Evolutionary conservation across 1,140 invertebrate genomes (phyloP).

Genomic region (Lucilia cuprina): DNA sequence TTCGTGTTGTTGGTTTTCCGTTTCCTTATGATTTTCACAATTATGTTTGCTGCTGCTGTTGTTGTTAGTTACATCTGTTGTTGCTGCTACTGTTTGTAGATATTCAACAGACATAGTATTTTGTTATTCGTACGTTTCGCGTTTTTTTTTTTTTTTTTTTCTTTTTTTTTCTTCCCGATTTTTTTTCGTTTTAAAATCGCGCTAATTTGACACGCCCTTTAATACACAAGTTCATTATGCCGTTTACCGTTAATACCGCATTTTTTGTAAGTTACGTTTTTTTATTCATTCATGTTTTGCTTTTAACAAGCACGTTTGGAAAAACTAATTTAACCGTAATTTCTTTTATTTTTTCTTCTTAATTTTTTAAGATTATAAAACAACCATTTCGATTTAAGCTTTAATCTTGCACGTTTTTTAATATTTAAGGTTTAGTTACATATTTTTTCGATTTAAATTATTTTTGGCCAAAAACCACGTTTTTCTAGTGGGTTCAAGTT

Average conservation of each 20-base stretch:
- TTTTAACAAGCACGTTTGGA: background rate
- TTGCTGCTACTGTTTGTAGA: background rate
- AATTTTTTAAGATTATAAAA: background rate
- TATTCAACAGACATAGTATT: constrained; percentile 33
- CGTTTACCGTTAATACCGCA: background rate
- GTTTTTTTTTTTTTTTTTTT: background rate
- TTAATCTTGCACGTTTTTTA: no score
- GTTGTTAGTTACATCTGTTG: constrained; percentile 16
- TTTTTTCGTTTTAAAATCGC: background rate
- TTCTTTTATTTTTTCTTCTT: background rate
- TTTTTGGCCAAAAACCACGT: background rate
- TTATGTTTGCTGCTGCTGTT: background rate
- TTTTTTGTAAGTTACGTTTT: background rate
- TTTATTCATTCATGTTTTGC: background rate
- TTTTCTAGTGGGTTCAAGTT: background rate
- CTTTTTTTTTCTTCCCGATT: background rate
- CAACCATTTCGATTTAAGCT: no score
- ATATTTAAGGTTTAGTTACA: no score
- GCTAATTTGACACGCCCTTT: constrained; percentile 27
- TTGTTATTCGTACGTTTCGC: background rate
- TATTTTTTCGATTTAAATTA: background rate
- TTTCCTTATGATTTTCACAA: background rate
- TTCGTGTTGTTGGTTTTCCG: background rate
- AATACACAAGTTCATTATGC: background rate
- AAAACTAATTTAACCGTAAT: background rate